Base-by-base conservation (phyloP, 2,888 invertebrate species). In the Auanema sp. region DNA sequence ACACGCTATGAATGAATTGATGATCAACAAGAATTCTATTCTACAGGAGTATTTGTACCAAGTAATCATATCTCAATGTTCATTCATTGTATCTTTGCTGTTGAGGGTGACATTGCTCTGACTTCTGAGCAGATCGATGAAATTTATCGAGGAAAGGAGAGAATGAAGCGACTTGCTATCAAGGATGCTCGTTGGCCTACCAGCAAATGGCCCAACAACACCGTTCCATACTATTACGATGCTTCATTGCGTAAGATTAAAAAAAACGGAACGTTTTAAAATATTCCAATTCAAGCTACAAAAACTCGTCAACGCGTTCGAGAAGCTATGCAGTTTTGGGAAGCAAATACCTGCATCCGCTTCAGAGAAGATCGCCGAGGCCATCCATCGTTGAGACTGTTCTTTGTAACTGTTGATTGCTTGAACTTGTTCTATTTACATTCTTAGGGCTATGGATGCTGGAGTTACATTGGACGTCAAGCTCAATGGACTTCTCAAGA, bases 401-500 rank as follows among this genome's bases (percentile, higher is more conserved):
- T 23, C 47, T 58, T 47, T 58, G 58, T 43, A 44, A 43, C 5
- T 23, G 23, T 55, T 12, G 50, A 50, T 23, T 40, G 18, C 43
- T 41, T 41, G 14, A 41, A 18, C 2, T 41, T 18, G 18, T n/a
- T n/a, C n/a, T n/a, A 14, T 1, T 16, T 2, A 33, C 64, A 63
- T 49, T 55, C 57, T 56, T 44, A 64, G 41, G 58, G 55, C 10
- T 23, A 14, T 16, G 66, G 61, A 11, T 72, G 75, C 47, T 75
- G 73, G 73, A 71, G 72, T 56, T 74, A 71, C 61, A 65, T 75
- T 40, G 72, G 77, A 1, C 64, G 59, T 43, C 65, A 67, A 51
- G 33, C 33, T n/a, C 59, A 40, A 11, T 55, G 66, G 25, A 40
- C 61, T 40, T 53, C 63, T 50, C 68, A 71, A 43, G 61, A 63